Conservation (phyloP, 2,888 invertebrate genomes). For the Rhagium mordax region DNA sequence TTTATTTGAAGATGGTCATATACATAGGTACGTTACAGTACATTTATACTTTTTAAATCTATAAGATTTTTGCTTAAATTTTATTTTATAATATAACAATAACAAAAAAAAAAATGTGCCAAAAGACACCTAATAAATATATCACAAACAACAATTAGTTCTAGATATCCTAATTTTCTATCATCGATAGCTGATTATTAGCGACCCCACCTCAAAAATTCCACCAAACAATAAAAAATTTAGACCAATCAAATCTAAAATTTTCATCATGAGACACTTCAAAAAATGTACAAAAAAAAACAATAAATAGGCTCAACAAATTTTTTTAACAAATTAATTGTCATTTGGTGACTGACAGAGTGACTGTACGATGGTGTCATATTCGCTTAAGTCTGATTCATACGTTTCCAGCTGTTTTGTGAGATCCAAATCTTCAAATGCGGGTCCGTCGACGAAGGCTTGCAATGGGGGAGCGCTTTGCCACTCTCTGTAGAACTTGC, state of each 20-base stretch:
- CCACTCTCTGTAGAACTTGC: slow-evolving; percentile 86
- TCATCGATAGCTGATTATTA: neutral
- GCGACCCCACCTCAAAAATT: neutral
- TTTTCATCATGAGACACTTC: slow-evolving; percentile 37
- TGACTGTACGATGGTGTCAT: slow-evolving; percentile 83
- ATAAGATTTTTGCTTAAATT: neutral
- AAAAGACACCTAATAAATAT: slow-evolving; percentile 16
- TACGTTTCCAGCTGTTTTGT: slow-evolving; percentile 81
- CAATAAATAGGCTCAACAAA: slow-evolving; percentile 36
- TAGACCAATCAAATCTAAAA: slow-evolving; percentile 37
- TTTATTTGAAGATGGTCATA: neutral
- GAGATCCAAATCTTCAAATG: slow-evolving; percentile 73
- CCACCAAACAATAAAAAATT: slow-evolving; percentile 21
- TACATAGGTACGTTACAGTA: neutral
- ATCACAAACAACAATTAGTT: slow-evolving; percentile 15
- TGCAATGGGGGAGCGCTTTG: slow-evolving; percentile 75
- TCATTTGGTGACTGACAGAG: slow-evolving; percentile 79
- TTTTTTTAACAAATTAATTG: slow-evolving; percentile 44
- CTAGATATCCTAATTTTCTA: neutral
- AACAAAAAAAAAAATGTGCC: slow-evolving; percentile 1
- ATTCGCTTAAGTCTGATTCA: slow-evolving; percentile 83
- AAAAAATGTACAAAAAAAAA: slow-evolving; percentile 25
- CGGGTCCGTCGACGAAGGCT: slow-evolving; percentile 73
- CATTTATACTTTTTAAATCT: neutral
- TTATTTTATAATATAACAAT: neutral